phyloP scores from a whole-genome alignment of 2,797 vertebrate species.

The Pelochelys cantorii region DNA sequence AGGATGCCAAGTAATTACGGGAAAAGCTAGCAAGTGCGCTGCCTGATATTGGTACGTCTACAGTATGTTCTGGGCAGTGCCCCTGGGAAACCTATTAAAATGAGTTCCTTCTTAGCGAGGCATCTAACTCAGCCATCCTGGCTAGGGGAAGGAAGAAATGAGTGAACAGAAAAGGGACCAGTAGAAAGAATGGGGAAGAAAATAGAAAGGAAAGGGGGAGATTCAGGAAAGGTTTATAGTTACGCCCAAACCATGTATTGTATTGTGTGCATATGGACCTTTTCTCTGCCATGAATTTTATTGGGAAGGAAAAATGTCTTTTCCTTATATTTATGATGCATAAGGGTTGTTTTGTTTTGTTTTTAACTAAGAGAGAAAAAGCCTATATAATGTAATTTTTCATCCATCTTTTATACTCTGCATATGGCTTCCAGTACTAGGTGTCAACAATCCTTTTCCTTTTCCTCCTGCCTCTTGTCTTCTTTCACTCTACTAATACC shows the following conservation, averaged over 20 bases:
- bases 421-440: neutral
- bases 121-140: neutral
- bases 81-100: neutral
- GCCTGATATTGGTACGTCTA: neutral
- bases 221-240: fast-evolving
- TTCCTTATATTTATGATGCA: neutral
- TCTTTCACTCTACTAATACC: neutral
- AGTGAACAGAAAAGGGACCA: neutral
- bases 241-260: neutral
- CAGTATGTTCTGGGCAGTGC: neutral
- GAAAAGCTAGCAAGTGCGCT: neutral
- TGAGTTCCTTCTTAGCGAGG: neutral
- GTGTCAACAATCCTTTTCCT: neutral
- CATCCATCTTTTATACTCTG: neutral
- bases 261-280: neutral
- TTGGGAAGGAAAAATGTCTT: neutral
- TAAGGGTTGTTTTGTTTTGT: too few species aligned
- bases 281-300: neutral
- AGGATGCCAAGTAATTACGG: neutral
- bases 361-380: neutral
- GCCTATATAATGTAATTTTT: too few species aligned
- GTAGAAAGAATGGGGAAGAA: neutral
- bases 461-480: neutral
- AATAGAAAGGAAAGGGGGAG: neutral
- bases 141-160: neutral